These are phyloP conservation scores for Julus scandinavius DNA, from an alignment of 2,888 invertebrate genomes.

Conservation along the genomic window DNA sequence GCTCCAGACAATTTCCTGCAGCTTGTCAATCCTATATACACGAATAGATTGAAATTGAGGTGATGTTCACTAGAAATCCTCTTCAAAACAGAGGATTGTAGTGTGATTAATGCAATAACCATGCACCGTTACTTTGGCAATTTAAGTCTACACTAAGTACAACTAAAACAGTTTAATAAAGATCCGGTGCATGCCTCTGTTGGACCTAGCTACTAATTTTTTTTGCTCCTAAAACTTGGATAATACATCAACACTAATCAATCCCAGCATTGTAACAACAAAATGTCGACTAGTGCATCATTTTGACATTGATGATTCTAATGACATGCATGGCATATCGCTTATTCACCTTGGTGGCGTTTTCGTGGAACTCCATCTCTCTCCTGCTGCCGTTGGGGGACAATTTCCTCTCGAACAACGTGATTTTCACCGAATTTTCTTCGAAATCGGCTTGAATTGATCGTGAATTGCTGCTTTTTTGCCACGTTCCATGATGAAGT, in stretches of 20 bases:
- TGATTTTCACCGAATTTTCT: not conserved
- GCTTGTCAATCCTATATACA: no score
- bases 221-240: not conserved
- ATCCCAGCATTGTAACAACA: not conserved
- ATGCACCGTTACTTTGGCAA: no score
- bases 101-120: no score
- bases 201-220: not conserved
- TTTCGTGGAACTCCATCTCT: constrained; percentile 39
- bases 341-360: not conserved
- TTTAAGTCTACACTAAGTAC: no score
- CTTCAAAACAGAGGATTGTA: no score
- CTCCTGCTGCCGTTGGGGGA: constrained; percentile 12
- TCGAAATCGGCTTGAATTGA: not conserved
- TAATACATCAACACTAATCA: not conserved
- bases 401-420: constrained; percentile 19
- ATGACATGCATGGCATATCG: not conserved
- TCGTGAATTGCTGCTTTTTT: not conserved
- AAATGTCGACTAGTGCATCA: not conserved
- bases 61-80: no score
- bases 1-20: not conserved
- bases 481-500: constrained; percentile 46
- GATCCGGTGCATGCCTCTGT: not conserved
- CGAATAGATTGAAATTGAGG: no score
- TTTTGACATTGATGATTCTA: not conserved
- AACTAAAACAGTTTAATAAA: no score